Evolutionary conservation across 1,140 invertebrate species (phyloP), one percentile per base, ranked within the genome.

Genomic region (Hyphantria cunea): DNA sequence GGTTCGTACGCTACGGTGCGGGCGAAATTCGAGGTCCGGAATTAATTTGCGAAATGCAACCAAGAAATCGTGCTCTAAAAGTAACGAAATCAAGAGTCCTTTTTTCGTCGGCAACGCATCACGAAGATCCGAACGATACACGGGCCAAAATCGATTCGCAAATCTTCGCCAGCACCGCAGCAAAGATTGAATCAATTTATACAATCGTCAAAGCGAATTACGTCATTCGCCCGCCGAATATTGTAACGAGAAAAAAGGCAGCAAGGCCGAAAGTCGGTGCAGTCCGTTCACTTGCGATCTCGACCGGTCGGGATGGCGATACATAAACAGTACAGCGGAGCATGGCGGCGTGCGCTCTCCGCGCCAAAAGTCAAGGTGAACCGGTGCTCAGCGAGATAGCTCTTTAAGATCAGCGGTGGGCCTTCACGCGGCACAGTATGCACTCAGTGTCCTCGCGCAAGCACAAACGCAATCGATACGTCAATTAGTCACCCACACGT

Each of bases 211-310:
- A 65, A 73, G 49, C 62, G 75, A 60, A 74, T 84, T 78, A 83
- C 82, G 82, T 86, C 84, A 86, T 68, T 58, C 66, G 59, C 53
- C 55, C 62, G 66, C 68, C 76, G 70, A 82, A 84, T 81, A 77
- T 80, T 66, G 74, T 75, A 66, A 74, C 68, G 66, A 72, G 75
- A 80, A 80, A 86, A 79, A 79, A 76, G 64, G 64, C 70, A 67
- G 11, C 82, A 81, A 87, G 84, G 84, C 70, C 64, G 70, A 39
- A n/a, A 33, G 51, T 50, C 64, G 31, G 59, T 83, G 80, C 84
- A 83, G 75, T 72, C 84, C 82, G 82, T 80, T 87, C 84, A 85
- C 84, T 87, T 85, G 73, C 84, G 81, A 77, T 87, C 82, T 85
- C 84, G 77, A 64, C 68, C 64, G 68, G 55, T 56, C 66, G 67